Percentiles rank a stretch among this genome's conserved stretches.
Conservation (phyloP, 2,888 invertebrate species). For the Fissipunctia ypsillon region DNA sequence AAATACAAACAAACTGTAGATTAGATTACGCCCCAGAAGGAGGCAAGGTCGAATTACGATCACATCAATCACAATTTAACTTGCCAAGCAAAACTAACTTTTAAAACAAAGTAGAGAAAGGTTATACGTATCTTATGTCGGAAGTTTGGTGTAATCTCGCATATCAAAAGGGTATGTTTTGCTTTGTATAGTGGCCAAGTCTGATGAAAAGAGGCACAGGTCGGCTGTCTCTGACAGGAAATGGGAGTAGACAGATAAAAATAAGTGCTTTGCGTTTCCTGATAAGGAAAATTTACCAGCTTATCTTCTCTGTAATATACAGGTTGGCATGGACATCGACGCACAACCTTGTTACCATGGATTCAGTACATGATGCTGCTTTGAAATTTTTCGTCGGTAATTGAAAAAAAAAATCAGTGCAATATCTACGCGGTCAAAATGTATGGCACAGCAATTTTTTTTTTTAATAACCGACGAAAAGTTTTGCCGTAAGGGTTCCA, state of each 20-base stretch:
- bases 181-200: conserved; percentile 44
- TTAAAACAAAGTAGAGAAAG: not conserved
- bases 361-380: too few relatives aligned
- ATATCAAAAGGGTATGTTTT: conserved; percentile 45
- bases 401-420: too few relatives aligned
- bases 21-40: conserved; percentile 29
- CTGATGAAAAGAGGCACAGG: conserved; percentile 30
- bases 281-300: not conserved
- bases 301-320: not conserved
- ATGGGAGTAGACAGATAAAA: not conserved
- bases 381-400: too few relatives aligned
- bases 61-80: conserved; percentile 28
- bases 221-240: conserved; percentile 1
- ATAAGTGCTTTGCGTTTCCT: not conserved
- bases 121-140: not conserved
- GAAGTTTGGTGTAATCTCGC: conserved; percentile 23
- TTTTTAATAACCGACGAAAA: too few relatives aligned
- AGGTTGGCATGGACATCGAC: too few relatives aligned
- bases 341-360: too few relatives aligned
- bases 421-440: too few relatives aligned
- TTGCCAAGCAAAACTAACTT: conserved; percentile 30
- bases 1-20: conserved; percentile 37
- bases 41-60: conserved; percentile 32
- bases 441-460: too few relatives aligned
- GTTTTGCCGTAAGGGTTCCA: too few relatives aligned